Percentiles rank a stretch among this genome's conserved stretches.
phyloP scores from a whole-genome alignment of 1,140 invertebrate genomes.

The Polypedilum vanderplanki region DNA sequence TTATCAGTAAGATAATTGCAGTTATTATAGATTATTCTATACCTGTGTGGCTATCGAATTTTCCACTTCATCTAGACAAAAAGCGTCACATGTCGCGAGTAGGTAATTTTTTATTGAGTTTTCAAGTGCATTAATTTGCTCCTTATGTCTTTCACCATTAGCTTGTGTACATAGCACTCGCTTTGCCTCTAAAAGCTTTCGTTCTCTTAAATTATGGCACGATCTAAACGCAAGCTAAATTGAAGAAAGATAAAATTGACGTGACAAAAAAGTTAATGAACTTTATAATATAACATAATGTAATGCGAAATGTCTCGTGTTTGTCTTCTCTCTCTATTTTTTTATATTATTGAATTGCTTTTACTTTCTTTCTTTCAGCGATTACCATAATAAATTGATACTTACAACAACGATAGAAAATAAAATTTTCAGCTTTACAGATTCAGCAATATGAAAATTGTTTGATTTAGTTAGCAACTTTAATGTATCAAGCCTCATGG shows the following conservation, averaged over 20 bases:
- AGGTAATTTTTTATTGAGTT: conserved; percentile 47
- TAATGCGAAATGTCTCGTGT: conserved; percentile 33
- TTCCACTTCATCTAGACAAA: conserved; percentile 54
- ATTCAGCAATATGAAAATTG: conserved; percentile 69
- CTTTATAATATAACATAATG: conserved; percentile 34
- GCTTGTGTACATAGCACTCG: conserved; percentile 47
- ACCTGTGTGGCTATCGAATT: conserved; percentile 54
- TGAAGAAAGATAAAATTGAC: neutral
- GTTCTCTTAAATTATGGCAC: conserved; percentile 53
- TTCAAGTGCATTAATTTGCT: conserved; percentile 42
- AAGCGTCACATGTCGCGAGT: conserved; percentile 48
- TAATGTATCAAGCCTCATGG: conserved; percentile 74
- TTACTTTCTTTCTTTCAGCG: conserved; percentile 31
- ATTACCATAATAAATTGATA: conserved; percentile 37
- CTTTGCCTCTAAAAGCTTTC: conserved; percentile 51
- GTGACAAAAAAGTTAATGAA: conserved; percentile 35
- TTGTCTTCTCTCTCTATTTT: conserved; percentile 36
- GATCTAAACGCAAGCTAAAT: conserved; percentile 56
- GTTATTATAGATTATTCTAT: neutral
- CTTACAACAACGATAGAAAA: conserved; percentile 92
- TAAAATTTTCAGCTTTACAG: conserved; percentile 87
- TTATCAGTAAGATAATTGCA: conserved; percentile 14
- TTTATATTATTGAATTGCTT: conserved; percentile 36
- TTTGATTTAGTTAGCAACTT: conserved; percentile 73
- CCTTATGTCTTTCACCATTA: conserved; percentile 35